phyloP scores from a whole-genome alignment of 2,888 invertebrate genomes.

The Thera obeliscata region DNA sequence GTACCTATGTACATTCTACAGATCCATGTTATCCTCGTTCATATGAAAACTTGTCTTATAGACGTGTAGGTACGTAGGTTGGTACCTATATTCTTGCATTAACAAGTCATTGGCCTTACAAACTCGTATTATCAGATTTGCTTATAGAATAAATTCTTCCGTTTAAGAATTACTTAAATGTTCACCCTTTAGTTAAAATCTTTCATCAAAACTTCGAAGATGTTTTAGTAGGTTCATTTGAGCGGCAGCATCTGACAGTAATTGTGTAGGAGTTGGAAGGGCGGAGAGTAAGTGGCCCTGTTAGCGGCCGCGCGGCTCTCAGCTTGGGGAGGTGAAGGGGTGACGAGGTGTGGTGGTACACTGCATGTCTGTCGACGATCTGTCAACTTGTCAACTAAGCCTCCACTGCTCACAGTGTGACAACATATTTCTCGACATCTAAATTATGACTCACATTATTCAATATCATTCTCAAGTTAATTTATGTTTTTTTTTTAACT shows the following conservation, averaged over 20 bases:
- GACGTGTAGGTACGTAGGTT: neutral
- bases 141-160: slow-evolving; percentile 31
- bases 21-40: neutral
- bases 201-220: slow-evolving; percentile 46
- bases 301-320: slow-evolving; percentile 39
- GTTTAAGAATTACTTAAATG: slow-evolving; percentile 36
- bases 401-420: slow-evolving; percentile 14
- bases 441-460: slow-evolving; percentile 17
- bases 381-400: slow-evolving; percentile 39
- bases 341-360: slow-evolving; percentile 30
- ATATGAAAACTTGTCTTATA: neutral
- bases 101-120: neutral
- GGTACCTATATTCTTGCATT: neutral
- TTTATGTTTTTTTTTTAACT: neutral
- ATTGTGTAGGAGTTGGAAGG: slow-evolving; percentile 57
- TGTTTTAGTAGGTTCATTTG: slow-evolving; percentile 44
- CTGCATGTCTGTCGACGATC: slow-evolving; percentile 37
- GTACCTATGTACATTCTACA: neutral
- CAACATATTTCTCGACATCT: slow-evolving; percentile 27
- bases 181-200: slow-evolving; percentile 38
- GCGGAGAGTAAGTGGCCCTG: slow-evolving; percentile 55
- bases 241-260: slow-evolving; percentile 50
- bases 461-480: neutral
- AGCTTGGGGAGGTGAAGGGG: slow-evolving; percentile 10
- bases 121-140: slow-evolving; percentile 28